A percentile compares a stretch with the other conserved stretches of the same genome.
Conservation (phyloP, 1,140 invertebrate species). For the Drosophila biarmipes region DNA sequence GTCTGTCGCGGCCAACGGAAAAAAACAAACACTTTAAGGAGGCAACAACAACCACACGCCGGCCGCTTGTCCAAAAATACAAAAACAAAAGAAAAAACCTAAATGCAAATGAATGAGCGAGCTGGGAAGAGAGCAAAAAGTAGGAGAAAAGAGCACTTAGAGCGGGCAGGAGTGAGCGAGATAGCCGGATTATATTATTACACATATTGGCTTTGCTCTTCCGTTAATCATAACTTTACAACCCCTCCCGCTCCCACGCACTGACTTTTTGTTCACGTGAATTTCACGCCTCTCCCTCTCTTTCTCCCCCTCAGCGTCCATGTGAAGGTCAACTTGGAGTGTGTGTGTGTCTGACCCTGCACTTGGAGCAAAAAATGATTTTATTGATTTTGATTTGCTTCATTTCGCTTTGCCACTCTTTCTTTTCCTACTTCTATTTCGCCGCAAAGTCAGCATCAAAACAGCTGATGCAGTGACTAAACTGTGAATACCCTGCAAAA, state of each 20-base stretch:
- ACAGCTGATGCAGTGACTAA: slow-evolving; percentile 30
- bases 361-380: slow-evolving; percentile 58
- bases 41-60: slow-evolving; percentile 26
- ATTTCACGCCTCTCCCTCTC: slow-evolving; percentile 3
- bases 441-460: slow-evolving; percentile 3
- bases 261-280: slow-evolving; percentile 16
- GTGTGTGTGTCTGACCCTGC: slow-evolving; percentile 58
- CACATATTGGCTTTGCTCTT: slow-evolving; percentile 6
- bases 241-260: slow-evolving; percentile 6
- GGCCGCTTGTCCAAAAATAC: slow-evolving; percentile 21
- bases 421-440: slow-evolving; percentile 10
- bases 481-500: slow-evolving; percentile 8
- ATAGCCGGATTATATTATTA: neutral
- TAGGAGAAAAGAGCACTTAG: neutral
- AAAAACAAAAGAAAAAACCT: slow-evolving; percentile 8
- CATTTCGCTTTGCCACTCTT: neutral
- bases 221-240: slow-evolving; percentile 49
- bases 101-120: slow-evolving; percentile 24
- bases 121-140: slow-evolving; percentile 5
- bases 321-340: slow-evolving; percentile 59
- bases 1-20: slow-evolving; percentile 50
- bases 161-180: slow-evolving; percentile 17
- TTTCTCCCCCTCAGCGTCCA: neutral
- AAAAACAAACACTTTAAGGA: slow-evolving; percentile 34
- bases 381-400: slow-evolving; percentile 80